These are phyloP conservation scores for Apolygus lucorum DNA, from an alignment of 1,140 invertebrate species.

Conservation along the genomic window DNA sequence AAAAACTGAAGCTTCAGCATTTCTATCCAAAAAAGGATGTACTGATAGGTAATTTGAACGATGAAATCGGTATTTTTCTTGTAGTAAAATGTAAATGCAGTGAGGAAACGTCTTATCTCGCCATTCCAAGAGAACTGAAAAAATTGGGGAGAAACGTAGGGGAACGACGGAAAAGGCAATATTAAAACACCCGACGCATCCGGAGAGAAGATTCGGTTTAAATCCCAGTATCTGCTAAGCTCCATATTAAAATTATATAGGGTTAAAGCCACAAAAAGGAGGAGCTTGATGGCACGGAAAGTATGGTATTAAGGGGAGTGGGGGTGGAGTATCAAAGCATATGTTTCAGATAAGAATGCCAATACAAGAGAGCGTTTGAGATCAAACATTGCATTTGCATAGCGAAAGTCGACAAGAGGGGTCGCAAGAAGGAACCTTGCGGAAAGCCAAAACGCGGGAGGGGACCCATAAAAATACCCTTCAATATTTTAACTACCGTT, in stretches of 20 bases:
- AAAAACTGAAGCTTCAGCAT: too few relatives aligned
- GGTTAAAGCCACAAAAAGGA: background rate
- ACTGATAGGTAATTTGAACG: too few relatives aligned
- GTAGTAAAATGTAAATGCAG: too few relatives aligned
- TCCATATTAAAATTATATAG: constrained; percentile 20
- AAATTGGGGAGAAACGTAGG: too few relatives aligned
- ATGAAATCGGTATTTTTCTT: too few relatives aligned
- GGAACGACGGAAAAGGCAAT: too few relatives aligned
- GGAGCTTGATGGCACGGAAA: background rate
- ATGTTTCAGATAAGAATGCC: constrained; percentile 23
- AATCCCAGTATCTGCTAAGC: constrained; percentile 10
- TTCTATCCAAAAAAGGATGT: too few relatives aligned
- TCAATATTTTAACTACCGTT: constrained; percentile 22
- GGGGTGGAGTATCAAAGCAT: constrained; percentile 16
- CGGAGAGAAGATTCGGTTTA: background rate
- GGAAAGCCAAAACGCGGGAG: constrained; percentile 11
- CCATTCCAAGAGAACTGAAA: too few relatives aligned
- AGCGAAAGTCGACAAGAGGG: background rate
- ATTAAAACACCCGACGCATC: too few relatives aligned
- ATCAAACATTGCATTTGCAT: constrained; percentile 25
- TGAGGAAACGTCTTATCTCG: too few relatives aligned
- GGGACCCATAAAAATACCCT: constrained; percentile 21
- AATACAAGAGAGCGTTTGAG: constrained; percentile 17
- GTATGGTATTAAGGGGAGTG: background rate
- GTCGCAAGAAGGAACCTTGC: background rate